These are phyloP conservation scores for Megaceryle alcyon DNA, from an alignment of 2,797 vertebrate genomes.

Conservation along the genomic window DNA sequence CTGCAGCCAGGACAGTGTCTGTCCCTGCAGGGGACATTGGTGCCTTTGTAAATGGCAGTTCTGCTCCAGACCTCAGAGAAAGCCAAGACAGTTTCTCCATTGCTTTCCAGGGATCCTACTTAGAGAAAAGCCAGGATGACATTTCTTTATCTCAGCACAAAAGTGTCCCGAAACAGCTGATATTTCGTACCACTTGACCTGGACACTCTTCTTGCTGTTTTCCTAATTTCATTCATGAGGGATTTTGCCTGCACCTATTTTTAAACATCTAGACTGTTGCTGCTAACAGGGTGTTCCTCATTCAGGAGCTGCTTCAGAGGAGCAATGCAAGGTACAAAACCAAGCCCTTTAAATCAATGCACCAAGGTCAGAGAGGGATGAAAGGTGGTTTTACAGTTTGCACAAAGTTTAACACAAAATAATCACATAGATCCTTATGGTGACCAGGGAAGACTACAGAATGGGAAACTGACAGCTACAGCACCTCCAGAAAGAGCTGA, in stretches of 20 bases:
- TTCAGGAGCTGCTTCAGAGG: not conserved
- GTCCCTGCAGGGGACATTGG: not conserved
- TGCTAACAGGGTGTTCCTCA: not conserved
- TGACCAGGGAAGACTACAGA: not conserved
- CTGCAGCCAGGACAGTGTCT: not conserved
- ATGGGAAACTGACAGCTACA: not conserved
- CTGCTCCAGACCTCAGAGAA: not conserved
- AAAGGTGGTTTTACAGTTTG: not conserved
- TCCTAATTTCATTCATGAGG: not conserved
- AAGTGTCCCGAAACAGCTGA: not conserved
- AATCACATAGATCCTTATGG: not conserved
- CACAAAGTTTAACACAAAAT: fast-evolving
- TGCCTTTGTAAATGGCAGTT: not conserved
- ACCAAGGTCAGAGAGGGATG: not conserved
- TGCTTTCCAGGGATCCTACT: not conserved
- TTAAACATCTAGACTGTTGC: not conserved
- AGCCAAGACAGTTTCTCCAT: not conserved
- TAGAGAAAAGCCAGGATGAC: not conserved
- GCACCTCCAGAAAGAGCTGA: not conserved
- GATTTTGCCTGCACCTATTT: not conserved
- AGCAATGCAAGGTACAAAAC: not conserved
- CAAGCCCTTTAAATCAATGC: not conserved
- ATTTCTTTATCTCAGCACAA: not conserved
- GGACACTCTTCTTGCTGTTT: not conserved
- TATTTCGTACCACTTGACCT: not conserved